Evolutionary conservation across 2,888 invertebrate species (phyloP).

Genomic region (Lasioglossum calceatum): DNA sequence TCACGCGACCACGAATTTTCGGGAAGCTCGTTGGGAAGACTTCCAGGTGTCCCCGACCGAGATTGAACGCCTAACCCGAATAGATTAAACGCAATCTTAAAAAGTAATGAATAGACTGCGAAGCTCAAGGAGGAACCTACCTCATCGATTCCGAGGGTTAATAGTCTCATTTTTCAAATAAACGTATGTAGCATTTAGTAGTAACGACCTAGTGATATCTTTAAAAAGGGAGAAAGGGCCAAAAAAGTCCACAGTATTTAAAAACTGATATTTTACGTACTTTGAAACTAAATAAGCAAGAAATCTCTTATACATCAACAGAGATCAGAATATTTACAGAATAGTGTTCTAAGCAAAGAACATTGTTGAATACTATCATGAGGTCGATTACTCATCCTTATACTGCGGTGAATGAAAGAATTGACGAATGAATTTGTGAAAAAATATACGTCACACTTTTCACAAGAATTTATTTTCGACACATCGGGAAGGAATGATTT

Average conservation of each 20-base stretch:
- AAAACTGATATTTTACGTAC: not conserved
- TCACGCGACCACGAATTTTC: constrained; percentile 38
- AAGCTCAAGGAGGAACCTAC: not conserved
- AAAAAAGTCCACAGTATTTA: not conserved
- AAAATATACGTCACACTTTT: not conserved
- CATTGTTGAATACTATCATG: not conserved
- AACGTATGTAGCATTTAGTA: not conserved
- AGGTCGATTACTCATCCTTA: not conserved
- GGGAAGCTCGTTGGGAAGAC: constrained; percentile 27
- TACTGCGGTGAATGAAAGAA: not conserved
- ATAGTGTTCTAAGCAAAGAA: not conserved
- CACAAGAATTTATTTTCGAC: not conserved
- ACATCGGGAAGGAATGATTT: not conserved
- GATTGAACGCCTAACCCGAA: constrained; percentile 14
- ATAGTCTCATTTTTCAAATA: not conserved
- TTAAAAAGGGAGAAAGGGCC: too few relatives aligned
- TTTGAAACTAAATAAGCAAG: too few relatives aligned
- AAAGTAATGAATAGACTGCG: not conserved
- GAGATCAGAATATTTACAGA: not conserved
- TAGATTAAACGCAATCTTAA: constrained; percentile 3
- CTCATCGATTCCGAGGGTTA: not conserved
- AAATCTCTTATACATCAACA: too few relatives aligned
- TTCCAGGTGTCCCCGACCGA: constrained; percentile 24
- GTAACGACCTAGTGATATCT: too few relatives aligned
- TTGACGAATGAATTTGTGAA: not conserved